Conservation (phyloP, 2,113 vertebrate genomes). For the Nyctibius bracteatus region DNA sequence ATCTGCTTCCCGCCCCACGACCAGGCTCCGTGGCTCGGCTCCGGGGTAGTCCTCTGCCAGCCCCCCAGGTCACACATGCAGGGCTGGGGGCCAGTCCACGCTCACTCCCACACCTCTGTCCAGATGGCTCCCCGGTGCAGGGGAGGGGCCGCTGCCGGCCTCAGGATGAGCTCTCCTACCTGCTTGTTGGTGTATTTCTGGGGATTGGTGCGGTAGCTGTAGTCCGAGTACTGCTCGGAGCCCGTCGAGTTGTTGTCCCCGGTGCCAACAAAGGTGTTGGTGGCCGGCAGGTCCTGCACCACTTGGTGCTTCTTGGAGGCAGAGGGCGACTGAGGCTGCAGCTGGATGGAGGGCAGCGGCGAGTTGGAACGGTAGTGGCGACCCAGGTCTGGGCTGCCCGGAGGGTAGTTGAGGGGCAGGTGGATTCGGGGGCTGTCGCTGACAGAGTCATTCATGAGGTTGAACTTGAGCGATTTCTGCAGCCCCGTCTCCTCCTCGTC, state of each 20-base stretch:
- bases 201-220: slow-evolving; percentile 99
- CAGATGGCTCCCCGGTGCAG: slow-evolving; percentile 78
- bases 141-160: slow-evolving; percentile 73
- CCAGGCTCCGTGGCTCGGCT: background rate
- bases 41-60: background rate
- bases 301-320: slow-evolving; percentile 99
- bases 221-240: slow-evolving; percentile 99
- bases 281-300: slow-evolving; percentile 95
- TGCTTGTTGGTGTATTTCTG: slow-evolving; percentile 99
- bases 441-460: slow-evolving; percentile 89
- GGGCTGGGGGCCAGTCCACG: slow-evolving; percentile 4
- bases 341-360: slow-evolving; percentile 93
- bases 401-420: slow-evolving; percentile 93
- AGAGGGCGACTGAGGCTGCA: slow-evolving; percentile 95
- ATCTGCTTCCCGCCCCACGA: background rate
- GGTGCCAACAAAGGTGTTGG: slow-evolving; percentile 98
- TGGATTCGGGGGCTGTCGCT: slow-evolving; percentile 94
- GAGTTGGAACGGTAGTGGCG: slow-evolving; percentile 98
- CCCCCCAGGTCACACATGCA: background rate
- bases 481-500: slow-evolving; percentile 90
- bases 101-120: slow-evolving; percentile 90
- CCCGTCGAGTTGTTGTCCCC: slow-evolving; percentile 97
- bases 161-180: slow-evolving; percentile 93
- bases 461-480: slow-evolving; percentile 94
- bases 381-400: slow-evolving; percentile 92